These are phyloP conservation scores for Drosophila rellima DNA, from an alignment of 2,888 invertebrate genomes.

Conservation along the genomic window DNA sequence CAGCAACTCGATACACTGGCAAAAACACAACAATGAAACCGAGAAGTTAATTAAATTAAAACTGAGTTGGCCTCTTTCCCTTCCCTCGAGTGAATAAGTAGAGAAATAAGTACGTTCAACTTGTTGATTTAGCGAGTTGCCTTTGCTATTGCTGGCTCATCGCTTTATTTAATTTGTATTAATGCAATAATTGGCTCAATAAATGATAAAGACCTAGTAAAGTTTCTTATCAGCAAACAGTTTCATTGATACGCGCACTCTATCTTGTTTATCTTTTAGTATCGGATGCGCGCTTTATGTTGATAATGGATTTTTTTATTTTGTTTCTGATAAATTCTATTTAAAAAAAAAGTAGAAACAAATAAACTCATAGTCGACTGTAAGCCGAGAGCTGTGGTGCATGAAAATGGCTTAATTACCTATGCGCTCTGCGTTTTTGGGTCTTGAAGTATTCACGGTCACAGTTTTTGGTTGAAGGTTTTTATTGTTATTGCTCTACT, in stretches of 20 bases:
- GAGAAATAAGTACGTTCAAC: slow-evolving; percentile 50
- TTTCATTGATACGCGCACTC: slow-evolving; percentile 64
- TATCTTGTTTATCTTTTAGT: slow-evolving; percentile 50
- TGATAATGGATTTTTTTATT: slow-evolving; percentile 54
- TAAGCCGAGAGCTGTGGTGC: slow-evolving; percentile 49
- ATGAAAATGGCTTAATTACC: slow-evolving; percentile 73
- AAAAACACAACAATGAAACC: slow-evolving; percentile 11
- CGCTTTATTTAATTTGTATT: slow-evolving; percentile 31
- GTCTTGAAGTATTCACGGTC: slow-evolving; percentile 68
- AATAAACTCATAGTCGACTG: slow-evolving; percentile 16
- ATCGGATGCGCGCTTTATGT: slow-evolving; percentile 65
- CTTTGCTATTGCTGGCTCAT: slow-evolving; percentile 28
- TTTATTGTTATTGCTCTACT: slow-evolving; percentile 39
- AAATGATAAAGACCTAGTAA: slow-evolving; percentile 36
- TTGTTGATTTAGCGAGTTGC: slow-evolving; percentile 25
- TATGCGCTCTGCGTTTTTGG: slow-evolving; percentile 58
- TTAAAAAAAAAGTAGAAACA: neutral
- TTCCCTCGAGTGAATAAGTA: neutral
- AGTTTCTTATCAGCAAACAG: slow-evolving; percentile 50
- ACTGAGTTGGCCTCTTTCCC: slow-evolving; percentile 39
- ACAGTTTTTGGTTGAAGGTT: slow-evolving; percentile 60
- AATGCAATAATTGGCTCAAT: slow-evolving; percentile 56
- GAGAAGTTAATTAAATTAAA: slow-evolving; percentile 63
- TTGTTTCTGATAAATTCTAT: slow-evolving; percentile 40
- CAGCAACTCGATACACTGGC: slow-evolving; percentile 5